A percentile compares a stretch with the other conserved stretches of the same genome.
These are phyloP conservation scores for Tarsius wallacei DNA, from an alignment of 2,797 vertebrate genomes.

Conservation along the genomic window DNA sequence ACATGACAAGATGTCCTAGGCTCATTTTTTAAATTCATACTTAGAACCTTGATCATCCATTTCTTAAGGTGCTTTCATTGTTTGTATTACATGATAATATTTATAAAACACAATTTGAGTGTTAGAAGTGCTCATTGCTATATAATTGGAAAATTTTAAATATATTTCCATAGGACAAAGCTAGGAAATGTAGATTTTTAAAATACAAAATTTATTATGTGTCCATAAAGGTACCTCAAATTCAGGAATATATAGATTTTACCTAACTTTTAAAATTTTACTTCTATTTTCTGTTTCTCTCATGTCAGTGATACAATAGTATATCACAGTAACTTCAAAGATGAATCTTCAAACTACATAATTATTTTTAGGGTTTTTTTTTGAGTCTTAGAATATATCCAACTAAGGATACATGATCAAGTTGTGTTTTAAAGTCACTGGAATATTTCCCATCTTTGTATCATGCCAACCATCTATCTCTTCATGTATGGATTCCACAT, in stretches of 20 bases:
- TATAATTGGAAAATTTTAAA: neutral
- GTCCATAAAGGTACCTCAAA: slow-evolving; percentile 1
- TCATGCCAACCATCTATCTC: neutral
- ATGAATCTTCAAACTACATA: neutral
- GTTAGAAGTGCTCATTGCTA: neutral
- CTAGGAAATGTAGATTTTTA: neutral
- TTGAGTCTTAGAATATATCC: neutral
- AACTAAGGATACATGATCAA: neutral
- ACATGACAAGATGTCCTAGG: neutral
- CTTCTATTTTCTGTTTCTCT: slow-evolving; percentile 9
- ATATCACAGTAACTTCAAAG: neutral
- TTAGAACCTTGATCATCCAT: neutral
- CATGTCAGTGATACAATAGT: neutral
- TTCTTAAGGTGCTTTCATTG: neutral
- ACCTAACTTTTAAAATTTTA: neutral
- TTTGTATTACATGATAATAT: neutral
- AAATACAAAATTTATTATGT: neutral
- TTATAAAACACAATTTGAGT: neutral
- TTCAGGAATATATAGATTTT: neutral
- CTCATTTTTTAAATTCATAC: neutral
- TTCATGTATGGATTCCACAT: neutral
- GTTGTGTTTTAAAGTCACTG: slow-evolving; percentile 10
- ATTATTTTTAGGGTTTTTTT: neutral
- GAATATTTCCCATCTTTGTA: neutral
- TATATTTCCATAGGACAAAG: neutral